phyloP scores from a whole-genome alignment of 2,113 vertebrate genomes.

The Hippocampus mohnikei region DNA sequence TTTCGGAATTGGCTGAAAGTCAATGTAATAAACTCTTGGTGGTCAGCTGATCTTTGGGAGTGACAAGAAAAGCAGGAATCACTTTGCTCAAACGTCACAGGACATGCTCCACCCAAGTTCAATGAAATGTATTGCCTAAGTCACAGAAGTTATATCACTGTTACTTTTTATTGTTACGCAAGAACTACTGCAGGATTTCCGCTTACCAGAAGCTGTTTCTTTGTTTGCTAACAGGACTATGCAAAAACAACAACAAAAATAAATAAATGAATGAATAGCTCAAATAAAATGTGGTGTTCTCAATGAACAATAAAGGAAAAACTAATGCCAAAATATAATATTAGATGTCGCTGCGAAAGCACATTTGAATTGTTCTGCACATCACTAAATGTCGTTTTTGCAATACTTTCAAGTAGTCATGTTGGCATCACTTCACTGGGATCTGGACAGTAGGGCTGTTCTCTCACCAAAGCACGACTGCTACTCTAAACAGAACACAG shows the following conservation, averaged over 20 bases:
- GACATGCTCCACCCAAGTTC: not conserved
- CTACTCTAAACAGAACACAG: constrained; percentile 10
- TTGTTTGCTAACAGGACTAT: not conserved
- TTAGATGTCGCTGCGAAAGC: too few species aligned
- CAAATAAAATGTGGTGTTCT: too few species aligned
- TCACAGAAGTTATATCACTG: not conserved
- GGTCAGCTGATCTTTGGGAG: not conserved
- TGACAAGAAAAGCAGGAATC: constrained; percentile 1
- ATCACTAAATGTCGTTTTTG: not conserved
- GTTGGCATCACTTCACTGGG: not conserved
- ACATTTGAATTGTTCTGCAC: not conserved
- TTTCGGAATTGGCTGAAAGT: constrained; percentile 26
- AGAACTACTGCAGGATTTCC: not conserved
- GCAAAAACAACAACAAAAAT: not conserved
- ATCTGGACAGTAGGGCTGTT: constrained; percentile 6
- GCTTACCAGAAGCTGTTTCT: not conserved
- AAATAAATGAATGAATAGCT: too few species aligned
- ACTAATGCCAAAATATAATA: too few species aligned
- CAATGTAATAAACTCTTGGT: constrained; percentile 4
- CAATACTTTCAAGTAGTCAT: not conserved
- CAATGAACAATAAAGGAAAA: too few species aligned
- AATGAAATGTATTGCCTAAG: not conserved
- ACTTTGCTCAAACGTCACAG: not conserved
- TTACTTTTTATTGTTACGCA: not conserved
- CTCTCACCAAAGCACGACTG: not conserved